Evolutionary conservation across 2,888 invertebrate genomes (phyloP), one percentile per base, ranked within the genome.

Genomic region (Sarcophaga caerulescens): DNA sequence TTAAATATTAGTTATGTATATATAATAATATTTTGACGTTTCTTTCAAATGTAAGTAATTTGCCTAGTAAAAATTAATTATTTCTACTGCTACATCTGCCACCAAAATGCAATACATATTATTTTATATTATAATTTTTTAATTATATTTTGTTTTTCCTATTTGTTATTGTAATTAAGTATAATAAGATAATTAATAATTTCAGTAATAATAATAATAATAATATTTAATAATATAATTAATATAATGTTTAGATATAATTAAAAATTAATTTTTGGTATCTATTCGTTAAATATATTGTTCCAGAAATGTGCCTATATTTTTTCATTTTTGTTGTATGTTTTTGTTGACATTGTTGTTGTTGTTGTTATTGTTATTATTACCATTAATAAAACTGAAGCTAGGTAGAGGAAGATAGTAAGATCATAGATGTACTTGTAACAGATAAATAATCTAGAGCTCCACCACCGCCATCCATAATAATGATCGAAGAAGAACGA

Each of bases 81-180:
- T 87, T 87, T 87, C 86, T 86, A 86, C 86, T 78, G 86, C 86
- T 86, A 86, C 86, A 78, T 86, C 86, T 86, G 86, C 86, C 86
- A 86, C 86, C 86, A 86, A 86, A 86, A 86, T 86, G 86, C 86
- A 86, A 84, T 86, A 84, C 86, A 86, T 86, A 74, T 81, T 84
- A 84, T 81, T 71, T 68, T 47, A 25, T 80, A 65, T 84, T 84
- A 65, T 35, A 25, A 23, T 75, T 68, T 68, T 68, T 52, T 17
- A 35, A 35, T 52, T 52, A 52, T 14, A 60, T 73, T 73, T 23
- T 70, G 65, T 80, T 73, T 80, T 77, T 57, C 52, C 60, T 71
- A 74, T 62, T 76, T 80, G 57, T 69, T 74, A 21, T 81, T 82
- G 14, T 70, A 71, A 78, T 81, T 84, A 75, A 81, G 62, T 83